These are phyloP conservation scores for Lacerta viridis DNA, from an alignment of 2,797 vertebrate genomes.

Conservation along the genomic window DNA sequence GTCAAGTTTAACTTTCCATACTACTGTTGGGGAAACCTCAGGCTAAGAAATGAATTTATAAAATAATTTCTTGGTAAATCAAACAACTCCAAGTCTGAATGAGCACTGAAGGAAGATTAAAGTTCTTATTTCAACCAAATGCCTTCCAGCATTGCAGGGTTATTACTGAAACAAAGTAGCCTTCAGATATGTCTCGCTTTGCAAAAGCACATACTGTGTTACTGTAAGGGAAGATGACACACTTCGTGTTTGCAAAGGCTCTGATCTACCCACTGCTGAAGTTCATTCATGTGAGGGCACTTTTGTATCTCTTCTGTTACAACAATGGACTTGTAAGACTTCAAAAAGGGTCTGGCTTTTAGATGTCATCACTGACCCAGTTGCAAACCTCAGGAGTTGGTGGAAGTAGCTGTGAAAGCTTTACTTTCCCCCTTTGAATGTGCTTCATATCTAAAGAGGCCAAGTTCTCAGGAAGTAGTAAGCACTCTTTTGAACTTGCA, in stretches of 20 bases:
- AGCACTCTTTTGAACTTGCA: not conserved
- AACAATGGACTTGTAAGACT: not conserved
- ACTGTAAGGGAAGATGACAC: not conserved
- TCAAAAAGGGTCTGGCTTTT: constrained; percentile 31
- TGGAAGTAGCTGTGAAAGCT: constrained; percentile 18
- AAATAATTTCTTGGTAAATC: constrained; percentile 52
- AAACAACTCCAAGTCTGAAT: constrained; percentile 53
- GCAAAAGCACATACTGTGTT: not conserved
- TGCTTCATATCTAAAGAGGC: constrained; percentile 19
- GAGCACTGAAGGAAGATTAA: constrained; percentile 40
- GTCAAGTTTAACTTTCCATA: constrained; percentile 30
- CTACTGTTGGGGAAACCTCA: not conserved
- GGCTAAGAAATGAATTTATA: constrained; percentile 56
- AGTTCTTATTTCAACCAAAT: constrained; percentile 19
- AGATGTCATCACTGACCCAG: not conserved
- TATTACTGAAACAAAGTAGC: constrained; percentile 31
- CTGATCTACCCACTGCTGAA: not conserved
- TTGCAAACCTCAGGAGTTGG: constrained; percentile 28
- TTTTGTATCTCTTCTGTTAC: constrained; percentile 25
- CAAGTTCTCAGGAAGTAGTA: not conserved
- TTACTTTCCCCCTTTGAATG: not conserved
- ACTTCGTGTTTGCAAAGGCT: constrained; percentile 24
- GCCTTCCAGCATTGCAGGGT: constrained; percentile 12
- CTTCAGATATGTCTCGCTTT: not conserved
- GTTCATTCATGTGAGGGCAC: constrained; percentile 14